Percentiles rank a stretch among this genome's conserved stretches.
phyloP scores from a whole-genome alignment of 2,797 vertebrate genomes.

The Garrulus glandarius region DNA sequence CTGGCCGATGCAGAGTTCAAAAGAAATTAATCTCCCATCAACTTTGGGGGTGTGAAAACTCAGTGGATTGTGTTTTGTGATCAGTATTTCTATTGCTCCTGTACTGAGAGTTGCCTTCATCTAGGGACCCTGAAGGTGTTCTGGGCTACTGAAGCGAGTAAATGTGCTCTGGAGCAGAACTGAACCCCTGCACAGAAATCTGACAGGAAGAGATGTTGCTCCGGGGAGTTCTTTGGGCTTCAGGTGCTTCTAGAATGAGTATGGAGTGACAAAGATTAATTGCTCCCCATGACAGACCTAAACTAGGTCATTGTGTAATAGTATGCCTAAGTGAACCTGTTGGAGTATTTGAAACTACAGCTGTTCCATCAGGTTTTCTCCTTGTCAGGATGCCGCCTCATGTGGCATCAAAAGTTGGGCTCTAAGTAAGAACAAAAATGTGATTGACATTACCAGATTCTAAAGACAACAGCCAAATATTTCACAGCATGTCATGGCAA shows the following conservation, averaged over 20 bases:
- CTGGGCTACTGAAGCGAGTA: neutral
- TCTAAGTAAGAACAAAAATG: neutral
- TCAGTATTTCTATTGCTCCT: neutral
- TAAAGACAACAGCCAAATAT: neutral
- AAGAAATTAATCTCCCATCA: neutral
- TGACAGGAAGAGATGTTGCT: neutral
- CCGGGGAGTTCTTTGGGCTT: neutral
- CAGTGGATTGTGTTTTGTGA: neutral
- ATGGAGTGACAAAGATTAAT: slow-evolving; percentile 47
- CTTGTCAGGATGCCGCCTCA: neutral
- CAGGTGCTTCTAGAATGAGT: slow-evolving; percentile 21
- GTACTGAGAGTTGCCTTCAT: neutral
- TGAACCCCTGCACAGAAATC: neutral
- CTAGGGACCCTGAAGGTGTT: neutral
- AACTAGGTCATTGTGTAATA: slow-evolving; percentile 38
- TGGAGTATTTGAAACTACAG: slow-evolving; percentile 14
- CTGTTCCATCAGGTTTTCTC: neutral
- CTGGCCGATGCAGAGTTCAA: neutral
- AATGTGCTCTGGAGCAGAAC: neutral
- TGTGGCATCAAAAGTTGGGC: neutral
- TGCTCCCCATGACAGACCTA: neutral
- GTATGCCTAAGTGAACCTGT: neutral
- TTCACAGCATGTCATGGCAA: neutral
- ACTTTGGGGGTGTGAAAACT: neutral
- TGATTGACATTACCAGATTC: neutral